phyloP scores from a whole-genome alignment of 1,140 invertebrate genomes.

The Drosophila ogumai region DNA sequence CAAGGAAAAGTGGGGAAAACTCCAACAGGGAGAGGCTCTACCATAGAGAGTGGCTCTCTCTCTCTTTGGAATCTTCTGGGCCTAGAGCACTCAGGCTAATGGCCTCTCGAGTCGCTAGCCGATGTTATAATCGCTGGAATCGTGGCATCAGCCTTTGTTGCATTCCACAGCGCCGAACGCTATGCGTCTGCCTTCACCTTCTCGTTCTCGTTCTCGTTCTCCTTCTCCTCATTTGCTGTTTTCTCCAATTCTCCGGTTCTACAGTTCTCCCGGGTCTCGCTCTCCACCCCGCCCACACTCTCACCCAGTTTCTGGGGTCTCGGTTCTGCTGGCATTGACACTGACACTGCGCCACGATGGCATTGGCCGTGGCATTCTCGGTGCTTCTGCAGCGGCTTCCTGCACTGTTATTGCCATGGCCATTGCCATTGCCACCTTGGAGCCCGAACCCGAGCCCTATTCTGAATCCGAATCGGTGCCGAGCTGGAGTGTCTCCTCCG shows the following conservation, averaged over 20 bases:
- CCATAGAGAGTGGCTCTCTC: background rate
- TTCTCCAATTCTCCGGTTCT: conserved; percentile 2
- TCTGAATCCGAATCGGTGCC: background rate
- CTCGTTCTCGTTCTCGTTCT: too few species aligned
- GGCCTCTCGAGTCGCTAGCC: conserved; percentile 63
- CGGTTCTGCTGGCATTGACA: conserved; percentile 68
- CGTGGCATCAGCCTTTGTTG: conserved; percentile 34
- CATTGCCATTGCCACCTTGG: conserved; percentile 24
- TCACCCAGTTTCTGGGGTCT: conserved; percentile 54
- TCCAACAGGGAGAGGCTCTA: background rate
- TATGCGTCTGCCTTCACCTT: background rate
- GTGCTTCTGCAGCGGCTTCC: conserved; percentile 50
- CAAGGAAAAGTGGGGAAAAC: background rate
- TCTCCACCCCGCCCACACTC: conserved; percentile 47
- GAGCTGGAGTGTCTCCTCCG: background rate
- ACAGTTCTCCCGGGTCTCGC: background rate
- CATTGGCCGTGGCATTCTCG: conserved; percentile 60
- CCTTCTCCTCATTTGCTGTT: background rate
- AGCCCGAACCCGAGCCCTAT: background rate
- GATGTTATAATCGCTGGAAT: conserved; percentile 66
- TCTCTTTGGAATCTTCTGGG: conserved; percentile 29
- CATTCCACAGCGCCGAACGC: conserved; percentile 41
- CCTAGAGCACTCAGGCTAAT: conserved; percentile 65
- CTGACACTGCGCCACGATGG: conserved; percentile 55
- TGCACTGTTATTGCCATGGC: conserved; percentile 21